Conservation (phyloP, 2,888 invertebrate genomes). For the Pyrocoelia pectoralis region DNA sequence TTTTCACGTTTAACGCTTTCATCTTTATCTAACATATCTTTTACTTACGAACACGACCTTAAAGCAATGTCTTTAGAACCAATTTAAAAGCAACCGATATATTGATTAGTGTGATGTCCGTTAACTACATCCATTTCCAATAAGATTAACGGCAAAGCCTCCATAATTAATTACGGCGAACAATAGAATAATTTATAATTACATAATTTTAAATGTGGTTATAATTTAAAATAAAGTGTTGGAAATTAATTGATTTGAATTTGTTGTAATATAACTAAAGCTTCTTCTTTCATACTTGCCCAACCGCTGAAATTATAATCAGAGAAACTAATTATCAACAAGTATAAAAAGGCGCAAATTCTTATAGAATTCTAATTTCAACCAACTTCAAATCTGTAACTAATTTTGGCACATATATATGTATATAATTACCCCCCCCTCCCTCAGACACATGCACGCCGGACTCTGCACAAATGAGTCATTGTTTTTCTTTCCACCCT, state of each 20-base stretch:
- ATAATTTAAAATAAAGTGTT: conserved; percentile 10
- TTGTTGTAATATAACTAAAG: background rate
- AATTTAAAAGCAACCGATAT: background rate
- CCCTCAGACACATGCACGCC: no score
- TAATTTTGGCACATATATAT: no score
- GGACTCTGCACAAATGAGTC: no score
- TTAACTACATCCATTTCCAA: conserved; percentile 6
- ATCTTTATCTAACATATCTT: background rate
- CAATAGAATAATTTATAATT: conserved; percentile 13
- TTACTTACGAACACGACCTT: background rate
- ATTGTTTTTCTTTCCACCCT: no score
- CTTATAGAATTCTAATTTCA: no score
- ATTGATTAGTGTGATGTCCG: conserved; percentile 3
- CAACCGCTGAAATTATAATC: no score
- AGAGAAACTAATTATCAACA: no score
- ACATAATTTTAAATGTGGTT: background rate
- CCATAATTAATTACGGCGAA: conserved; percentile 5
- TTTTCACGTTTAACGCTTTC: conserved; percentile 6
- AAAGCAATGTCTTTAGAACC: background rate
- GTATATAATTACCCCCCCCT: no score
- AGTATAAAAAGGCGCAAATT: no score
- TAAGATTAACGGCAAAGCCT: conserved; percentile 6
- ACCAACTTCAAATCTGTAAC: no score
- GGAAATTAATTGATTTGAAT: background rate
- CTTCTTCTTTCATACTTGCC: background rate